phyloP scores from a whole-genome alignment of 2,113 vertebrate species.

The Ophiodon elongatus region DNA sequence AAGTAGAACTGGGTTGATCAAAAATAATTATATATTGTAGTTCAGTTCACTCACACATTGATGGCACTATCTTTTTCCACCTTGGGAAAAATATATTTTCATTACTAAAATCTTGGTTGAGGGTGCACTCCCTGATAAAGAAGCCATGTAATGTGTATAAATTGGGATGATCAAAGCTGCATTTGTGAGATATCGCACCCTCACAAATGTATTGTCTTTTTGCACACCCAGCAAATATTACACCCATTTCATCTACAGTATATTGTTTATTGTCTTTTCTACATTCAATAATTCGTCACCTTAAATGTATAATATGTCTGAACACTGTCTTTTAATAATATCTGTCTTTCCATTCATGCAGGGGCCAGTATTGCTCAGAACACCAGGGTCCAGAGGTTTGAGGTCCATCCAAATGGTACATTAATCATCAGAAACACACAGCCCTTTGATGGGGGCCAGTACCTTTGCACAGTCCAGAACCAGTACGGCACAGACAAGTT shows the following conservation, averaged over 20 bases:
- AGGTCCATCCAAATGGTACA: slow-evolving; percentile 90
- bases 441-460: slow-evolving; percentile 88
- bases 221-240: not conserved
- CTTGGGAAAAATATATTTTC: too few relatives aligned
- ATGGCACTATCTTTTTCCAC: too few relatives aligned
- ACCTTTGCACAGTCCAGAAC: slow-evolving; percentile 89
- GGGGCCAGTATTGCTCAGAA: slow-evolving; percentile 87
- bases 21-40: too few relatives aligned
- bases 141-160: too few relatives aligned
- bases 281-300: not conserved
- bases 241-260: not conserved
- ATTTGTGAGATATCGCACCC: not conserved
- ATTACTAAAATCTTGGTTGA: too few relatives aligned
- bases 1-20: too few relatives aligned
- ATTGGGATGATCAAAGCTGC: too few relatives aligned
- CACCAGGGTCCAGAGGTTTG: slow-evolving; percentile 85
- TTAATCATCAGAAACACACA: slow-evolving; percentile 87
- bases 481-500: slow-evolving; percentile 85
- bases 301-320: not conserved
- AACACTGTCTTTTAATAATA: not conserved
- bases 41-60: too few relatives aligned
- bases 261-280: not conserved
- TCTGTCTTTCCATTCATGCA: slow-evolving; percentile 58
- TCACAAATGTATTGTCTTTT: too few relatives aligned
- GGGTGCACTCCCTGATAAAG: too few relatives aligned